Evolutionary conservation across 2,888 invertebrate genomes (phyloP), one percentile per base, ranked within the genome.

Genomic region (Xestoiulus laeticollis): DNA sequence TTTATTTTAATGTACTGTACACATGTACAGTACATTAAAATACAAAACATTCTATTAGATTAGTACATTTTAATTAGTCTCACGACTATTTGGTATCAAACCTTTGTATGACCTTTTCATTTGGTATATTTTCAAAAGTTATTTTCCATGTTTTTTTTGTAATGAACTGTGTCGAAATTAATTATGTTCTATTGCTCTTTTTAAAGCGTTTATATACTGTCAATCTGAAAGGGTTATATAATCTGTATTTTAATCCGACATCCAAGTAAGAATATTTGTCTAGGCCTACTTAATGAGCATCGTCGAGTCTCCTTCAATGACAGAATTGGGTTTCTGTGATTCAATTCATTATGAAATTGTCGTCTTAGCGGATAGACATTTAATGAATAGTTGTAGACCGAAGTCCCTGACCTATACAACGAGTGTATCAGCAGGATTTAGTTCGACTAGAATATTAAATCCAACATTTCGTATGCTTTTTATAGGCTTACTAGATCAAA

Each of bases 361-460:
- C 68, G 68, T 68, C 68, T 68, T 68, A 22, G n/a, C 0, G 68
- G 68, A 68, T 68, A 68, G 68, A 68, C 68, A n/a, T 68, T 68
- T 68, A 68, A 68, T 68, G 68, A 68, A 68, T 68, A 68, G 68
- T 26, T 68, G 68, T 68, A 68, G 68, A 68, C 68, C 68, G 68
- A 68, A 68, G 68, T 68, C 68, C 68, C 68, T 68, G 68, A 68
- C 68, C 68, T 68, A 26, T 68, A 26, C 68, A 26, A 26, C 68
- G 68, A 68, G 68, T 68, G 68, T 68, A 68, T 68, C 68, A 26
- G 68, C 68, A 26, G 68, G 68, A 68, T 68, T 68, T 68, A 68
- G 68, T 68, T 26, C 68, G 68, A 68, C 6, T 26, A 68, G 12
- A 59, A 59, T 59, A 59, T 59, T 5, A 59, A 22, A 22, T 22